Percentiles rank a stretch among this genome's conserved stretches.
These are phyloP conservation scores for Apogon talboti DNA, from an alignment of 2,797 vertebrate genomes.

Conservation along the genomic window DNA sequence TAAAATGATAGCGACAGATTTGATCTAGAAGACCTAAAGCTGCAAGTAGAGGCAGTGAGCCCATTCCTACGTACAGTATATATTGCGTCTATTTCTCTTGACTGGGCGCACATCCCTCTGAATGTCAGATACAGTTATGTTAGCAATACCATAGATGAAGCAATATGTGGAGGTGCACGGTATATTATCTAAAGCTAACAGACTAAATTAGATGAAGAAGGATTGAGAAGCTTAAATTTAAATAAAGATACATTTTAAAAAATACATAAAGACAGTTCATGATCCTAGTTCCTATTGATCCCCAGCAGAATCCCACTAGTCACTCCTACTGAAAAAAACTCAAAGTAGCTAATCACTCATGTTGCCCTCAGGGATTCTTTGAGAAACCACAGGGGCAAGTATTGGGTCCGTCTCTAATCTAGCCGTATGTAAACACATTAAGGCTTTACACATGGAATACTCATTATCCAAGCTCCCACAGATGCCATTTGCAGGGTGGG, in stretches of 20 bases:
- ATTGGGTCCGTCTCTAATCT: slow-evolving; percentile 74
- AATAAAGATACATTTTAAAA: slow-evolving; percentile 25
- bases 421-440: slow-evolving; percentile 80
- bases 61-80: slow-evolving; percentile 36
- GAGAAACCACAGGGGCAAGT: slow-evolving; percentile 72
- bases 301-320: slow-evolving; percentile 65
- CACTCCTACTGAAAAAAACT: slow-evolving; percentile 68
- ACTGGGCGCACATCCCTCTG: slow-evolving; percentile 23
- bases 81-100: slow-evolving; percentile 36
- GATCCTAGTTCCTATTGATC: slow-evolving; percentile 80
- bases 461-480: slow-evolving; percentile 68
- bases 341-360: slow-evolving; percentile 81
- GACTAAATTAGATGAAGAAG: slow-evolving; percentile 60
- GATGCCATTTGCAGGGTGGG: slow-evolving; percentile 56
- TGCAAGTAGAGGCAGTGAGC: slow-evolving; percentile 37
- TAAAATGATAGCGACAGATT: slow-evolving; percentile 67
- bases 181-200: slow-evolving; percentile 67
- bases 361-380: slow-evolving; percentile 74
- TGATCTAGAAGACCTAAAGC: slow-evolving; percentile 57
- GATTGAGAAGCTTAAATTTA: slow-evolving; percentile 44
- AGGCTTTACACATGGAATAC: slow-evolving; percentile 63
- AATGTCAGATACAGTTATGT: slow-evolving; percentile 50
- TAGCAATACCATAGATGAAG: slow-evolving; percentile 51
- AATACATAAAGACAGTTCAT: slow-evolving; percentile 70
- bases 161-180: slow-evolving; percentile 25